Percentiles rank a stretch among this genome's conserved stretches.
Evolutionary conservation across 2,113 vertebrate genomes (phyloP).

Genomic region (Tragulus kanchil): DNA sequence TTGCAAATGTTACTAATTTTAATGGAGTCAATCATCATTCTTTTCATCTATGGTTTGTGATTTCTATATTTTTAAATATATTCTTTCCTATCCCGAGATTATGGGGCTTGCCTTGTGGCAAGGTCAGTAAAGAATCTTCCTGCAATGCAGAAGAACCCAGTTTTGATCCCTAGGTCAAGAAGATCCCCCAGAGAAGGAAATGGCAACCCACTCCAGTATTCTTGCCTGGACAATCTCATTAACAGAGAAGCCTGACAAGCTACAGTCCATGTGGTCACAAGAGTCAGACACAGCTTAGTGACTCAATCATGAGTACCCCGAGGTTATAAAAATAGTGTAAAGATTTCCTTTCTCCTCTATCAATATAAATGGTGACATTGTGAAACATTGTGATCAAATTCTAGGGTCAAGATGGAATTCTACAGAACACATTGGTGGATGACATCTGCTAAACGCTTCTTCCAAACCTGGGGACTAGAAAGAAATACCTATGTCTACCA

Average conservation of each 20-base stretch:
- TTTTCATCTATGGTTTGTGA: not conserved
- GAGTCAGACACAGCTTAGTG: not conserved
- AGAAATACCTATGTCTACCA: not conserved
- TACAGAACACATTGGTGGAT: not conserved
- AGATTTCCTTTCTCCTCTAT: not conserved
- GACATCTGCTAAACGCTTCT: not conserved
- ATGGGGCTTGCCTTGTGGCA: not conserved
- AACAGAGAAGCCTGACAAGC: not conserved
- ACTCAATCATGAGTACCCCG: not conserved
- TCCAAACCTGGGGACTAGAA: not conserved
- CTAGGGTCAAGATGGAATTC: not conserved
- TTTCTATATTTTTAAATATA: not conserved
- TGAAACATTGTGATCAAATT: not conserved
- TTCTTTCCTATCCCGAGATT: not conserved
- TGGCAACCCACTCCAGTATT: not conserved
- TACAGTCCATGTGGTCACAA: not conserved
- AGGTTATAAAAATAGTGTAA: not conserved
- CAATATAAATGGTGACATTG: not conserved
- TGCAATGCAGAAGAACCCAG: not conserved
- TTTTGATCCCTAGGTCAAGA: not conserved
- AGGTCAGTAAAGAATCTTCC: not conserved
- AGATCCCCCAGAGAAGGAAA: not conserved
- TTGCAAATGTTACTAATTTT: slow-evolving; percentile 16
- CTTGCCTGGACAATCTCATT: not conserved
- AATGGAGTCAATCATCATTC: not conserved